Evolutionary conservation across 2,888 invertebrate genomes (phyloP), one percentile per base, ranked within the genome.

Genomic region (Smittia aterrima): DNA sequence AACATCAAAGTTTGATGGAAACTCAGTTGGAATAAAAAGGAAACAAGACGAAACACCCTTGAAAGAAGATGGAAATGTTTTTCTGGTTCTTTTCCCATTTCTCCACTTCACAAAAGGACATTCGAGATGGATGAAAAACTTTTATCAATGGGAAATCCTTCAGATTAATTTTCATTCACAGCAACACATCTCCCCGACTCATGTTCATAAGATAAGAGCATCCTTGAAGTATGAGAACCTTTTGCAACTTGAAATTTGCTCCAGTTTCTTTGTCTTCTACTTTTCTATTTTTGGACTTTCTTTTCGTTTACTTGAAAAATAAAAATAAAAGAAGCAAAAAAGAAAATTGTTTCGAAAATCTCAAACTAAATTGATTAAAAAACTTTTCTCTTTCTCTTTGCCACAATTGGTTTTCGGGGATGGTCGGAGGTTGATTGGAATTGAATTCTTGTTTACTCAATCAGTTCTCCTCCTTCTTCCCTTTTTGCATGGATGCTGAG

Each of bases 281-380:
- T 16, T 47, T 47, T 47, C 3, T 47, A 3, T 11, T 47, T 47
- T 47, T 47, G 47, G 47, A 47, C 47, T 47, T 47, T 47, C 13
- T 47, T 47, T 47, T 47, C 16, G 7, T 7, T 47, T 47, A 6
- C 58, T 58, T 22, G 20, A 24, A 41, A 24, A 25, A 68, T 18
- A 41, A 40, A 40, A 40, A 66, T 1, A 66, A 38, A 32, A 27
- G 16, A 66, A 66, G 9, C 18, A 16, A n/a, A n/a, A 38, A 24
- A 38, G 22, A 66, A 38, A 18, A 38, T 66, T n/a, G 22, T 18
- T 38, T 66, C n/a, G n/a, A n/a, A n/a, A 68, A 25, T 68, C 68
- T 47, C n/a, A 1, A 47, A 47, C 41, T 47, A 68, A 68, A 68
- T 68, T 68, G 68, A 68, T 68, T 68, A 68, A 68, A 68, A 68